These are phyloP conservation scores for Struthidea cinerea DNA, from an alignment of 2,113 vertebrate species.

Conservation along the genomic window DNA sequence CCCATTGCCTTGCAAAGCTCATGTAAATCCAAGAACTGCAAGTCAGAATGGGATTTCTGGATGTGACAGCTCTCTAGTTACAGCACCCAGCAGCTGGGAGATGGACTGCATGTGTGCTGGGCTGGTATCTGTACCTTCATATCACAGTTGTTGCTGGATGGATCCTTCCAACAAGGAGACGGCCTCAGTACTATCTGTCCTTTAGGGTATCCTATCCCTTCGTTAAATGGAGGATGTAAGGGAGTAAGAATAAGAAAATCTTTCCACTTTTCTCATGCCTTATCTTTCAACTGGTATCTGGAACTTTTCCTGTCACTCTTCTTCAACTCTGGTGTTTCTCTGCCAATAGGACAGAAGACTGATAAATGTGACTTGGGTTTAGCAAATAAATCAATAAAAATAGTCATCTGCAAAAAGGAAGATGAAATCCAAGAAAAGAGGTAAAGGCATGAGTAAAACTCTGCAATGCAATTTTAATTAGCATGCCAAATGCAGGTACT, in stretches of 20 bases:
- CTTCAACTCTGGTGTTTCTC: not conserved
- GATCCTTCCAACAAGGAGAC: not conserved
- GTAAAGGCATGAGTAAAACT: not conserved
- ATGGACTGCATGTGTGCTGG: accelerated
- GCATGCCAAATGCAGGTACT: slow-evolving; percentile 14
- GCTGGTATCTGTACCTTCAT: not conserved
- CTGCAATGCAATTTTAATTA: slow-evolving; percentile 30
- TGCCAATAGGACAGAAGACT: not conserved
- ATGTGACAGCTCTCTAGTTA: not conserved
- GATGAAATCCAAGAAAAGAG: not conserved
- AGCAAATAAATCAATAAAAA: slow-evolving; percentile 21
- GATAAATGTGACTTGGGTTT: slow-evolving; percentile 24
- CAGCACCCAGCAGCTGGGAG: not conserved
- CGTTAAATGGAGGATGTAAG: not conserved
- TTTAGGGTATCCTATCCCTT: not conserved
- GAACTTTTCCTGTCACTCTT: not conserved
- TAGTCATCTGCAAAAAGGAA: slow-evolving; percentile 2
- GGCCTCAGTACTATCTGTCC: not conserved
- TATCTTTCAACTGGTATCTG: slow-evolving; percentile 18
- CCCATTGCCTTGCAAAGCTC: not conserved
- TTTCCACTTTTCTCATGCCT: not conserved
- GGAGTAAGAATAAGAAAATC: slow-evolving; percentile 5
- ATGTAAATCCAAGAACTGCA: not conserved
- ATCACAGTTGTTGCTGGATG: not conserved
- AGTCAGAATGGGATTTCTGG: not conserved